Conservation (phyloP, 2,888 invertebrate species). For the Diploptera punctata region DNA sequence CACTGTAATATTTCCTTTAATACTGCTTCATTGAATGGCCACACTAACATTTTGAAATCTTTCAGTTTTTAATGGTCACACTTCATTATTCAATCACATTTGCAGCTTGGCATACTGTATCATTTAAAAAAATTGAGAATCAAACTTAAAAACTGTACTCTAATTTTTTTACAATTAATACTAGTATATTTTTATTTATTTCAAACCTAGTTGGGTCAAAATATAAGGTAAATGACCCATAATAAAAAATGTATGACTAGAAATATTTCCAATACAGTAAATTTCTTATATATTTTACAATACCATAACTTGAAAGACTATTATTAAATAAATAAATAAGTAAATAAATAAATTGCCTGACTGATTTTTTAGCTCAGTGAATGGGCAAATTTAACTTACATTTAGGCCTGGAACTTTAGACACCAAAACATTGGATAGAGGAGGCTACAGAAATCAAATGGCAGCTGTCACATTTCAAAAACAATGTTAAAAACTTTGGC, state of each 20-base stretch:
- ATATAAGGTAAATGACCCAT: neutral
- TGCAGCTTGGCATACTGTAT: conserved; percentile 16
- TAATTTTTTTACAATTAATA: no score
- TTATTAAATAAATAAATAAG: neutral
- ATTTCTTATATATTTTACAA: conserved; percentile 9
- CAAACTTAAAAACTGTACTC: conserved; percentile 5
- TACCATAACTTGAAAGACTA: conserved; percentile 4
- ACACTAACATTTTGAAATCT: conserved; percentile 22
- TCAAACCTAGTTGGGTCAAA: neutral
- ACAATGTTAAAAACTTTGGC: no score
- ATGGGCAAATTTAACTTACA: no score
- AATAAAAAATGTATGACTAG: conserved; percentile 6
- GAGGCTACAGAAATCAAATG: no score
- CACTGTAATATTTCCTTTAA: conserved; percentile 14
- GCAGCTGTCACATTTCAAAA: no score
- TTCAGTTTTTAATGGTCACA: conserved; percentile 21
- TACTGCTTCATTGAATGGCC: conserved; percentile 31
- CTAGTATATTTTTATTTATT: no score
- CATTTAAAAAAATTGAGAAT: neutral
- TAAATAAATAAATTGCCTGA: no score
- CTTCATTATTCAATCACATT: conserved; percentile 19
- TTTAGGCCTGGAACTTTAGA: no score
- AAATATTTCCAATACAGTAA: conserved; percentile 7
- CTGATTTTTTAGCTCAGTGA: no score
- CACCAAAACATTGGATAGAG: no score